A percentile compares a stretch with the other conserved stretches of the same genome.
Evolutionary conservation across 2,888 invertebrate genomes (phyloP).

Genomic region (Aspidiotus destructor): DNA sequence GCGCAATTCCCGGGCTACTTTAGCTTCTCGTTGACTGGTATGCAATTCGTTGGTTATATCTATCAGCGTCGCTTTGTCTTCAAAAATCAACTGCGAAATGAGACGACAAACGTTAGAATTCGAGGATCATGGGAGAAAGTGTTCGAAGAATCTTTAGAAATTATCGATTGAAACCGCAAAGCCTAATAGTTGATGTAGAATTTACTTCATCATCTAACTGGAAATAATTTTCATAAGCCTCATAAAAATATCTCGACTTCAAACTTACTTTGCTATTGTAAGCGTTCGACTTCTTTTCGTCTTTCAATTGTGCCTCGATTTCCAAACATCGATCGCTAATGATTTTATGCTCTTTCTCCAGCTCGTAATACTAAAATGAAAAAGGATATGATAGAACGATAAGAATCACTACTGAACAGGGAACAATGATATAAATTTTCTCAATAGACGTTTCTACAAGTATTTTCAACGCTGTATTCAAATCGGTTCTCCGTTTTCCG

Average conservation of each 20-base stretch:
- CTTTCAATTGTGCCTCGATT: slow-evolving; percentile 47
- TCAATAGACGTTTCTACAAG: too few species aligned
- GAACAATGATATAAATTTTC: too few species aligned
- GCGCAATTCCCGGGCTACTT: slow-evolving; percentile 46
- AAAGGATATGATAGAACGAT: neutral
- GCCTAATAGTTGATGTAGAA: too few species aligned
- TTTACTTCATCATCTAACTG: too few species aligned
- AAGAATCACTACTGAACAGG: too few species aligned
- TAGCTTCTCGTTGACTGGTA: slow-evolving; percentile 46
- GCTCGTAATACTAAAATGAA: slow-evolving; percentile 46
- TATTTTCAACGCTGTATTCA: too few species aligned
- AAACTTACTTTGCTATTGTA: slow-evolving; percentile 34
- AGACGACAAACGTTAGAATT: neutral
- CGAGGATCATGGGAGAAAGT: too few species aligned
- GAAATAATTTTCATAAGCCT: neutral
- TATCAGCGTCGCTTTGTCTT: slow-evolving; percentile 43
- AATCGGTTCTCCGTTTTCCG: too few species aligned
- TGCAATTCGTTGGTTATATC: slow-evolving; percentile 44
- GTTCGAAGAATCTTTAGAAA: too few species aligned
- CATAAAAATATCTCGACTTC: neutral
- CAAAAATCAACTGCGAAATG: slow-evolving; percentile 40
- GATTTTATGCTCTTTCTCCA: slow-evolving; percentile 47
- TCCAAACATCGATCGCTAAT: slow-evolving; percentile 38
- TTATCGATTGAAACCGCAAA: too few species aligned
- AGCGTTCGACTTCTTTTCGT: slow-evolving; percentile 43